These are phyloP conservation scores for Drosophila setosimentum DNA, from an alignment of 2,888 invertebrate genomes.

Conservation along the genomic window DNA sequence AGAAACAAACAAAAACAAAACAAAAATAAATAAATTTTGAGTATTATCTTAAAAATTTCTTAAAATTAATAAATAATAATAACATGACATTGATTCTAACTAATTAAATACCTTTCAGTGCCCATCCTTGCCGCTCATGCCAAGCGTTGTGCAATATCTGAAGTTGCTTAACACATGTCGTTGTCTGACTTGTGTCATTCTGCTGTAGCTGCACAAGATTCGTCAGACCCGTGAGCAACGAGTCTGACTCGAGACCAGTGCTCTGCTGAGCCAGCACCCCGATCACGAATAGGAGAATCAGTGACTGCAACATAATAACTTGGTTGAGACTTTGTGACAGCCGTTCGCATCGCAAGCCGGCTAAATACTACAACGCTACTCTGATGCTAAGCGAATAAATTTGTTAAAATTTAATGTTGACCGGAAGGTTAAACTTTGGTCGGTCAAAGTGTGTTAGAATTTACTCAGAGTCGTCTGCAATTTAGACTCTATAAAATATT, in stretches of 20 bases:
- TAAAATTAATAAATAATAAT: not conserved
- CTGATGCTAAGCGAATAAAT: not conserved
- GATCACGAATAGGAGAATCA: conserved; percentile 6
- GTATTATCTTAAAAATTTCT: not conserved
- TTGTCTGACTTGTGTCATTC: not conserved
- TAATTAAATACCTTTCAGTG: conserved; percentile 44
- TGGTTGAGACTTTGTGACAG: not conserved
- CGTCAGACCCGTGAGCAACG: conserved; percentile 39
- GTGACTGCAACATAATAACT: not conserved
- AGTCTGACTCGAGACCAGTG: conserved; percentile 4
- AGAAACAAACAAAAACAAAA: not conserved
- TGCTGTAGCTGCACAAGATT: not conserved
- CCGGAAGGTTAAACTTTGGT: not conserved
- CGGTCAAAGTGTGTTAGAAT: too few relatives aligned
- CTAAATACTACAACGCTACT: not conserved
- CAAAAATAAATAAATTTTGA: not conserved
- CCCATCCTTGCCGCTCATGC: conserved; percentile 36
- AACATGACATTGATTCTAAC: not conserved
- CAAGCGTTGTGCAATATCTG: conserved; percentile 21
- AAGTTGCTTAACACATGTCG: conserved; percentile 41
- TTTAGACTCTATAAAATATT: too few relatives aligned
- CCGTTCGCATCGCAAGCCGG: not conserved
- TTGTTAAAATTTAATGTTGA: not conserved
- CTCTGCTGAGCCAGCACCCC: not conserved
- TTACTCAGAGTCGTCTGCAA: too few relatives aligned